Evolutionary conservation across 2,888 invertebrate genomes (phyloP).

Genomic region (Tineola bisselliella): DNA sequence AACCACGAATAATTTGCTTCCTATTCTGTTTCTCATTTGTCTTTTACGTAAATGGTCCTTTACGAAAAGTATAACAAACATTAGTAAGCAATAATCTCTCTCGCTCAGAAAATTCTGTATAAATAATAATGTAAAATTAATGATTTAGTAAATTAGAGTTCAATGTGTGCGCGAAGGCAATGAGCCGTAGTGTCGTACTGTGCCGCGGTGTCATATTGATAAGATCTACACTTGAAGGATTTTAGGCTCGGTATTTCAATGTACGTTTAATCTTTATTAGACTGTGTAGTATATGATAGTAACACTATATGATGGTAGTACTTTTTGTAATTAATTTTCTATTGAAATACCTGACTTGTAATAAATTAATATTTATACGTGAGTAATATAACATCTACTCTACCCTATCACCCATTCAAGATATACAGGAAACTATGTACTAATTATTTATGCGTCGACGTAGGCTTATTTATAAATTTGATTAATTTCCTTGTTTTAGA

Average conservation of each 20-base stretch:
- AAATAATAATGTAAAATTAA: background rate
- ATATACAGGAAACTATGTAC: background rate
- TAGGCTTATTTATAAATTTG: slow-evolving; percentile 2
- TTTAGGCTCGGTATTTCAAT: slow-evolving; percentile 4
- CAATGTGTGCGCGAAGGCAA: background rate
- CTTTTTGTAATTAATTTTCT: background rate
- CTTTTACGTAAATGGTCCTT: too few relatives aligned
- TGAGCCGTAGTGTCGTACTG: background rate
- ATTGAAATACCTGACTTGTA: background rate
- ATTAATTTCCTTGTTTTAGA: slow-evolving; percentile 6
- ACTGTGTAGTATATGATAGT: too few relatives aligned
- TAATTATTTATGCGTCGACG: background rate
- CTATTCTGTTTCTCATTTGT: too few relatives aligned
- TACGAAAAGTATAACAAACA: too few relatives aligned
- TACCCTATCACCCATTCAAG: background rate
- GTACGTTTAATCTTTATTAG: background rate
- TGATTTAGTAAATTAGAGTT: slow-evolving; percentile 3
- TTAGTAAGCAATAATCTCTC: too few relatives aligned
- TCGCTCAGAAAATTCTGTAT: background rate
- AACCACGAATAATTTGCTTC: too few relatives aligned
- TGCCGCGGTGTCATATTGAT: background rate
- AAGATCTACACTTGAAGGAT: slow-evolving; percentile 8
- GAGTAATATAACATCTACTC: slow-evolving; percentile 1
- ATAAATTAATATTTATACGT: background rate
- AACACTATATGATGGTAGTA: too few relatives aligned